A percentile compares a stretch with the other conserved stretches of the same genome.
Evolutionary conservation across 2,888 invertebrate species (phyloP).

Genomic region (Drosophila anomelani): DNA sequence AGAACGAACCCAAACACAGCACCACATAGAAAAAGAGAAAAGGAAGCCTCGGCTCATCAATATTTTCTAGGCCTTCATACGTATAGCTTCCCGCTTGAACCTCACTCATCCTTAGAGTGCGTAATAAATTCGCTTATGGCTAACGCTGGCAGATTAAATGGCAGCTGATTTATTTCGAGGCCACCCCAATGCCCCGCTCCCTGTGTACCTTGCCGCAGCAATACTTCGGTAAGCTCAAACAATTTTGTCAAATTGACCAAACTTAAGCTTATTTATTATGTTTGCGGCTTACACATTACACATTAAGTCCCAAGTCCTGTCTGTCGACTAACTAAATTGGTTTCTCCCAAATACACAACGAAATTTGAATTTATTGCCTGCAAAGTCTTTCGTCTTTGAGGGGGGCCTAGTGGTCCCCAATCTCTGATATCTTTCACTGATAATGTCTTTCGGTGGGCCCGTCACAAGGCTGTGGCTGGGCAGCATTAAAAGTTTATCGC

Average conservation of each 20-base stretch:
- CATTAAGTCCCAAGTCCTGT: constrained; percentile 61
- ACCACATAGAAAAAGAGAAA: neutral
- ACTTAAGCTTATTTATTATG: constrained; percentile 80
- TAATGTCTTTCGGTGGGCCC: constrained; percentile 19
- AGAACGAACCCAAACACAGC: constrained; percentile 4
- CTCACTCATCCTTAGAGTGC: constrained; percentile 44
- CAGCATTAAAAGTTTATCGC: constrained; percentile 49
- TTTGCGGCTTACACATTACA: constrained; percentile 74
- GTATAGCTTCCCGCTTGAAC: constrained; percentile 28
- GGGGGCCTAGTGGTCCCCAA: neutral
- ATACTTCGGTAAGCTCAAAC: constrained; percentile 70
- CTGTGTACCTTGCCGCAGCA: constrained; percentile 13
- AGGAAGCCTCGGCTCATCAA: constrained; percentile 60
- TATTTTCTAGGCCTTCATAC: constrained; percentile 51
- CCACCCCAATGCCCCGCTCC: constrained; percentile 11
- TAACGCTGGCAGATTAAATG: constrained; percentile 72
- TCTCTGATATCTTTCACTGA: constrained; percentile 16
- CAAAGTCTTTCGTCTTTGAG: constrained; percentile 15
- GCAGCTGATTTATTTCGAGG: constrained; percentile 72
- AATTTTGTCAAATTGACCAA: constrained; percentile 80
- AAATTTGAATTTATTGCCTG: constrained; percentile 71
- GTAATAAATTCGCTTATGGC: constrained; percentile 76
- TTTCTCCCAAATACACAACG: constrained; percentile 36
- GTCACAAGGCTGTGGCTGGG: neutral
- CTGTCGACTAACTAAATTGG: constrained; percentile 56